Percentiles rank a stretch among this genome's conserved stretches.
Evolutionary conservation across 2,888 invertebrate genomes (phyloP).

Genomic region (Papilio elwesi): DNA sequence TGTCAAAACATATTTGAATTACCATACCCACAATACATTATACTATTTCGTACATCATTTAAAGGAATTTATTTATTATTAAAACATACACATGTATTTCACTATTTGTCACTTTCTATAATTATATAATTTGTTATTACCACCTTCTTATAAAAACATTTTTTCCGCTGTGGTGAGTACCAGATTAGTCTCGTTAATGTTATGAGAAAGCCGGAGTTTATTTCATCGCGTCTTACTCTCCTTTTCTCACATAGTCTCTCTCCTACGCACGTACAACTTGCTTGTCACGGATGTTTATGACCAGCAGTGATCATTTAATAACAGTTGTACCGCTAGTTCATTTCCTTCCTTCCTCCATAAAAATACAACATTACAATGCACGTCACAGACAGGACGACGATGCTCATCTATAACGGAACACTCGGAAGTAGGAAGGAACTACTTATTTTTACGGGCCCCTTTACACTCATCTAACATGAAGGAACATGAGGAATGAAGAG

Average conservation of each 20-base stretch:
- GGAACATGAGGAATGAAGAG: not conserved
- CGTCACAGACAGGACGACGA: constrained; percentile 40
- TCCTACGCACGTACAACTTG: too few species aligned
- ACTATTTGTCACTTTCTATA: not conserved
- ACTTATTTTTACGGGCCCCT: constrained; percentile 21
- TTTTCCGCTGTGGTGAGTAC: too few species aligned
- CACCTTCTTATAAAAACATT: too few species aligned
- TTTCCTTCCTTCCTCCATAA: constrained; percentile 16
- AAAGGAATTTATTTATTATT: not conserved
- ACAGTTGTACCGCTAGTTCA: not conserved
- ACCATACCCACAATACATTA: not conserved
- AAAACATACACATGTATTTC: not conserved
- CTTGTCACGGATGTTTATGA: not conserved
- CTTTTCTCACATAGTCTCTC: too few species aligned
- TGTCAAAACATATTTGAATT: not conserved
- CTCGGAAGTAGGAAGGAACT: constrained; percentile 35
- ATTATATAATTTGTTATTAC: not conserved
- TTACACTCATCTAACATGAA: not conserved
- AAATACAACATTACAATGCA: constrained; percentile 46
- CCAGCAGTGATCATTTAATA: not conserved
- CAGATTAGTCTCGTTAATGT: too few species aligned
- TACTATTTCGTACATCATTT: not conserved
- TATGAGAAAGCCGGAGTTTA: too few species aligned
- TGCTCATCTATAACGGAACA: constrained; percentile 36
- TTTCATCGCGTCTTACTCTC: too few species aligned